A percentile compares a stretch with the other conserved stretches of the same genome.
Conservation (phyloP, 2,888 invertebrate species). For the Tholera decimalis region DNA sequence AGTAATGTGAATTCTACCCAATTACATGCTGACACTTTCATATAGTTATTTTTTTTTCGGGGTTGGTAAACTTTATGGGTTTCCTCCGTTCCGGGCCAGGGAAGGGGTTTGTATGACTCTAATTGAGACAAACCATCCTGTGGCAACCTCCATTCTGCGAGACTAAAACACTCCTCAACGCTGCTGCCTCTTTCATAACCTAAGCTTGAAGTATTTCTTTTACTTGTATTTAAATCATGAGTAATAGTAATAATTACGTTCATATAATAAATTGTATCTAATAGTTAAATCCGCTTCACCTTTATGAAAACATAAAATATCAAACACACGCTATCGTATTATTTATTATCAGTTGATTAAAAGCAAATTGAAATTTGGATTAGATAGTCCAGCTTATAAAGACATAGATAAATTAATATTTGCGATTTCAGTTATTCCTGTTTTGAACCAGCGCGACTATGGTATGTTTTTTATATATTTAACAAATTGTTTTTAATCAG, state of each 20-base stretch:
- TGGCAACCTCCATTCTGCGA: no score
- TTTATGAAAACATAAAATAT: slow-evolving; percentile 25
- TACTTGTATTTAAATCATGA: neutral
- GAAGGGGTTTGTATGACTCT: no score
- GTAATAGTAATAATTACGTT: slow-evolving; percentile 1
- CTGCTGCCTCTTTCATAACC: no score
- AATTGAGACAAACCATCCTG: no score
- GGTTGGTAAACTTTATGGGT: no score
- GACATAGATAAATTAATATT: slow-evolving; percentile 65
- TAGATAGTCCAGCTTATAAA: slow-evolving; percentile 74
- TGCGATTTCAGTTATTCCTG: slow-evolving; percentile 62
- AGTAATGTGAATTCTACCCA: no score
- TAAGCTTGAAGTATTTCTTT: neutral
- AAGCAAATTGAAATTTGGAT: slow-evolving; percentile 72
- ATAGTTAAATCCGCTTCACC: neutral
- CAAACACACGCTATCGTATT: slow-evolving; percentile 41
- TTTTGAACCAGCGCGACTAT: slow-evolving; percentile 76
- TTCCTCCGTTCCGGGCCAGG: no score
- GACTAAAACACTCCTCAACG: no score
- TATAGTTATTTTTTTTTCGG: no score
- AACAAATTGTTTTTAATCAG: neutral
- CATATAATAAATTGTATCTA: neutral
- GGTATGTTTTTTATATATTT: slow-evolving; percentile 74
- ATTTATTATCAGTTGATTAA: slow-evolving; percentile 54
- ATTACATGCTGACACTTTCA: no score